Conservation (phyloP, 1,140 invertebrate genomes). For the Phortica variegata region DNA sequence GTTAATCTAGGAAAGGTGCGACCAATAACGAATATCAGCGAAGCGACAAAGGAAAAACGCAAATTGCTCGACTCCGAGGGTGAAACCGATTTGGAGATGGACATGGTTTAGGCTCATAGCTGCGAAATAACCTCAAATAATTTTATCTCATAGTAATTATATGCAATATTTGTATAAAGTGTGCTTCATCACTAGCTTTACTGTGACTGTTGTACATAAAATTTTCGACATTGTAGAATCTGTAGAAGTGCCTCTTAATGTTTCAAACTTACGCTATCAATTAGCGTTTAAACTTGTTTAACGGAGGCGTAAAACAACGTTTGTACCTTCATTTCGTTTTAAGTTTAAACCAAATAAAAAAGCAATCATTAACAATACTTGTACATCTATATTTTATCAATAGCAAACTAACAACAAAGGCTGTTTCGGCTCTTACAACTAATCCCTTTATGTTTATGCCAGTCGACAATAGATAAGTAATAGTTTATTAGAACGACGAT, state of each 20-base stretch:
- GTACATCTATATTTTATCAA: constrained; percentile 12
- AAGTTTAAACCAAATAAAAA: not conserved
- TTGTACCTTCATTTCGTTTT: not conserved
- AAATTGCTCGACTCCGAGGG: constrained; percentile 36
- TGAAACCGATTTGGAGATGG: constrained; percentile 43
- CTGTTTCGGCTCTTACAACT: constrained; percentile 17
- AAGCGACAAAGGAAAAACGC: constrained; percentile 29
- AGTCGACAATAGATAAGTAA: not conserved
- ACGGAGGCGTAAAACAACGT: not conserved
- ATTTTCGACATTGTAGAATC: not conserved
- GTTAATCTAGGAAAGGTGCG: constrained; percentile 59
- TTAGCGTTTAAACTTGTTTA: not conserved
- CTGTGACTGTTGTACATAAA: no score
- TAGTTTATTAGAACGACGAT: not conserved
- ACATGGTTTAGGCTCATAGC: constrained; percentile 32
- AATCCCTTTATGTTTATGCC: constrained; percentile 1
- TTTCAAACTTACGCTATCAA: not conserved
- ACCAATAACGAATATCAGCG: constrained; percentile 29
- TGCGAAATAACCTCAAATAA: no score
- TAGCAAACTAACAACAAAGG: no score
- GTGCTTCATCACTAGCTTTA: not conserved
- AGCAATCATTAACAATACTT: not conserved
- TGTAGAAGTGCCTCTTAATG: not conserved
- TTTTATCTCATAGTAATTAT: not conserved
- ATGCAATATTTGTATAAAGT: not conserved